A percentile compares a stretch with the other conserved stretches of the same genome.
Evolutionary conservation across 2,888 invertebrate genomes (phyloP).

Genomic region (Lissocephala sabroskyi): DNA sequence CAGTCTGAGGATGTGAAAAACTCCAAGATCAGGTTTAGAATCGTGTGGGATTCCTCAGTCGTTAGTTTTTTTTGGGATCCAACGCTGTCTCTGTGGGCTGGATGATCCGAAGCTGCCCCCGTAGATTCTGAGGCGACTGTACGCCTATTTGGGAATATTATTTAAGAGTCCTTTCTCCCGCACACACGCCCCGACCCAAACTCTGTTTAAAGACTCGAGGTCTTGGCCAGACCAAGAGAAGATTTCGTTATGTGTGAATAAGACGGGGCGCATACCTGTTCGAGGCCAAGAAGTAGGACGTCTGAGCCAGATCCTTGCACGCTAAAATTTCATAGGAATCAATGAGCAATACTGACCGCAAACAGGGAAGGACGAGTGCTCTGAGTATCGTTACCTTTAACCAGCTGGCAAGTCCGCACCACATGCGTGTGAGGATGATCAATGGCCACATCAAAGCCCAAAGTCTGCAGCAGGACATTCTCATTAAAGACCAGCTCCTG

Average conservation of each 20-base stretch:
- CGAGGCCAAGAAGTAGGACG: slow-evolving; percentile 98
- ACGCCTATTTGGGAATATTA: too few relatives aligned
- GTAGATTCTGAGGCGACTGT: too few relatives aligned
- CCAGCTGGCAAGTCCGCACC: slow-evolving; percentile 95
- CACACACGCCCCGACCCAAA: too few relatives aligned
- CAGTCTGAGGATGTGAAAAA: too few relatives aligned
- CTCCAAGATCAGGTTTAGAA: too few relatives aligned
- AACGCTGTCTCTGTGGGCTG: too few relatives aligned
- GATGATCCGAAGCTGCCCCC: too few relatives aligned
- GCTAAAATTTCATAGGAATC: slow-evolving; percentile 75
- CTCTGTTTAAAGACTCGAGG: too few relatives aligned
- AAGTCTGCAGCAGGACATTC: slow-evolving; percentile 95
- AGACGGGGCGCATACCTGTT: slow-evolving; percentile 87
- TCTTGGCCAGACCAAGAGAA: too few relatives aligned
- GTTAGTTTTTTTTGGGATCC: too few relatives aligned
- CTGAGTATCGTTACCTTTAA: slow-evolving; percentile 80
- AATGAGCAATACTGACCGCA: slow-evolving; percentile 26
- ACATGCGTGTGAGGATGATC: slow-evolving; percentile 99
- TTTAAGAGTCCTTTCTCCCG: too few relatives aligned
- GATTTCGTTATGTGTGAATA: slow-evolving; percentile 1
- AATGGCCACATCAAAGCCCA: slow-evolving; percentile 98
- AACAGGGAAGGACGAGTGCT: slow-evolving; percentile 12
- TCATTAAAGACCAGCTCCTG: slow-evolving; percentile 97
- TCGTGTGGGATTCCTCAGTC: too few relatives aligned
- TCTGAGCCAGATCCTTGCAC: slow-evolving; percentile 96